phyloP scores from a whole-genome alignment of 2,113 vertebrate genomes.

The Scartelaos histophorus region DNA sequence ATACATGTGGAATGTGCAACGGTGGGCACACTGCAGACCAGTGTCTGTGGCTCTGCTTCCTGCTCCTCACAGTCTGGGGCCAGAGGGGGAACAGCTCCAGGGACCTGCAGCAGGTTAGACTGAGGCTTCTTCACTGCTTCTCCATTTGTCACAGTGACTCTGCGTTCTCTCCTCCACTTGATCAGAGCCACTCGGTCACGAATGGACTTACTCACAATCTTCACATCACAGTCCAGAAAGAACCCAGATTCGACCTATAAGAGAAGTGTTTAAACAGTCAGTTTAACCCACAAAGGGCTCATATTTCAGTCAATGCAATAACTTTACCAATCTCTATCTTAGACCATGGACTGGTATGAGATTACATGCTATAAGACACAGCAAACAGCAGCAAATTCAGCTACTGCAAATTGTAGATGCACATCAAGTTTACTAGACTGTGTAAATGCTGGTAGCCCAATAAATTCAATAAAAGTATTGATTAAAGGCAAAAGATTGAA shows the following conservation, averaged over 20 bases:
- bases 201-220: constrained; percentile 95
- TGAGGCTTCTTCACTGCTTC: constrained; percentile 66
- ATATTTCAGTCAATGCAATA: constrained; percentile 39
- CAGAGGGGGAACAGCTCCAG: constrained; percentile 72
- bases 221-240: constrained; percentile 93
- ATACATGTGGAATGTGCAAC: constrained; percentile 84
- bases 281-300: constrained; percentile 12
- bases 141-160: constrained; percentile 73
- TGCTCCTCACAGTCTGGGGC: constrained; percentile 81
- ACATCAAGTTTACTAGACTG: background rate
- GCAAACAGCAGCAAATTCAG: background rate
- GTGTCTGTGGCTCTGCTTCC: constrained; percentile 80
- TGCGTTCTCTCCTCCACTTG: constrained; percentile 89
- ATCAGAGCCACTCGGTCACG: constrained; percentile 93
- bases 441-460: background rate
- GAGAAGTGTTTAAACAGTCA: constrained; percentile 10
- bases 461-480: background rate
- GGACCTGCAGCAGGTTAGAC: constrained; percentile 73
- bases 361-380: background rate
- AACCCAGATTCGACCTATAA: constrained; percentile 94
- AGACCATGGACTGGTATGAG: constrained; percentile 14
- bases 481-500: no score
- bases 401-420: background rate
- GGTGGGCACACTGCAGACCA: constrained; percentile 77
- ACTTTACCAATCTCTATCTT: background rate